Percentiles rank a stretch among this genome's conserved stretches.
Evolutionary conservation across 37 sponge, comb jelly and placozoan genomes (phyloP).

Genomic region (Diacarnus erythraeanus): DNA sequence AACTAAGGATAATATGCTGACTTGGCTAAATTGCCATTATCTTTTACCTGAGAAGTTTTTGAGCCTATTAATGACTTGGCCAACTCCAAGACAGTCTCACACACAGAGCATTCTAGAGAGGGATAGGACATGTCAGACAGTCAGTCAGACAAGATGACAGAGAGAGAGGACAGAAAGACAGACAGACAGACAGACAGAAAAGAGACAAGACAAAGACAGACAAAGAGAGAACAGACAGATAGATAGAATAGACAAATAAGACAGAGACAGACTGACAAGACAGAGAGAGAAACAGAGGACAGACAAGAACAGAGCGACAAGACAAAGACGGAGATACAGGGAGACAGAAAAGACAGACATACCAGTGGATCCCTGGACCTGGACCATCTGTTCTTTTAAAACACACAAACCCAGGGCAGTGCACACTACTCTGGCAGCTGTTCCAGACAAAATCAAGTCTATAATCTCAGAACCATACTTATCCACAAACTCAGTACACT

Average conservation of each 20-base stretch:
- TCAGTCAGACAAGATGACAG: background rate
- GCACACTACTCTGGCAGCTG: slow-evolving; percentile 21
- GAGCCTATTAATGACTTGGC: background rate
- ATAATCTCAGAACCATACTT: slow-evolving; percentile 31
- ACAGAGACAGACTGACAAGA: background rate
- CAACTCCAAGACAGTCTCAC: background rate
- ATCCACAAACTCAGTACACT: slow-evolving; percentile 30
- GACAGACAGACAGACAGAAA: too few relatives aligned
- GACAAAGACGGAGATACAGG: background rate
- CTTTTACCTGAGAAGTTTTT: background rate
- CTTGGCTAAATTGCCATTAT: too few relatives aligned
- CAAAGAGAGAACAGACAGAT: background rate
- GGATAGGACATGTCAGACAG: background rate
- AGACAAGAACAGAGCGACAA: background rate
- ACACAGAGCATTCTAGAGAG: background rate
- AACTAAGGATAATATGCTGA: background rate
- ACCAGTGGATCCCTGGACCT: background rate
- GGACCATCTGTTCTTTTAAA: background rate
- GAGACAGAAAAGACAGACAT: background rate
- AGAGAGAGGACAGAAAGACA: too few relatives aligned
- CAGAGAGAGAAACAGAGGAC: background rate
- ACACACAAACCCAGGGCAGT: slow-evolving; percentile 11
- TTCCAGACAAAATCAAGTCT: slow-evolving; percentile 9
- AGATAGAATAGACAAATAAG: background rate
- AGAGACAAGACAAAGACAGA: too few relatives aligned